phyloP scores from a whole-genome alignment of 2,113 vertebrate genomes.

The Brachirus orientalis region DNA sequence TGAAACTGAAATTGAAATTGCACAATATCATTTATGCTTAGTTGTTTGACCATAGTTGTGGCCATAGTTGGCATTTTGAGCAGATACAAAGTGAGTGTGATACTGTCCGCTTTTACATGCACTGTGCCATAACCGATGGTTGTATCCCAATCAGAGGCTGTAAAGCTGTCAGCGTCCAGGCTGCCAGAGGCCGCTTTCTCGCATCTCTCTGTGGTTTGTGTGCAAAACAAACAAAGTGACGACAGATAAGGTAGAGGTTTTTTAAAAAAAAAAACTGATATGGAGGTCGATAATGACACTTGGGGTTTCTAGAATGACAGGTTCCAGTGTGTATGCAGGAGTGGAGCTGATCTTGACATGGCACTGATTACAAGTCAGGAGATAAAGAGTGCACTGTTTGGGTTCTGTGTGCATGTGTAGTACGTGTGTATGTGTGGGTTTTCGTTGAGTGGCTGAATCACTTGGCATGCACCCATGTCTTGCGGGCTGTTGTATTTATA shows the following conservation, averaged over 20 bases:
- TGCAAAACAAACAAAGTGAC: constrained; percentile 72
- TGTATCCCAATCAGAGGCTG: constrained; percentile 56
- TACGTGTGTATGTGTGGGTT: constrained; percentile 23
- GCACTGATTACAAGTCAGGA: constrained; percentile 48
- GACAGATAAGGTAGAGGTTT: constrained; percentile 62
- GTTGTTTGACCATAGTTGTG: no score
- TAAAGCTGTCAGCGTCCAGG: constrained; percentile 63
- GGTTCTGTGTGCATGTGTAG: constrained; percentile 9
- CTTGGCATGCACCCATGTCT: constrained; percentile 14
- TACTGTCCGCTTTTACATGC: constrained; percentile 43
- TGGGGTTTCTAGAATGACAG: constrained; percentile 48
- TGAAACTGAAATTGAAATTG: no score
- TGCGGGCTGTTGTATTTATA: constrained; percentile 25
- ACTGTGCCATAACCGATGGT: constrained; percentile 54
- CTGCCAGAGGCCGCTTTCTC: constrained; percentile 59
- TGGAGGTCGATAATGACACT: constrained; percentile 62
- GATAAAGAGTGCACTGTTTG: constrained; percentile 51
- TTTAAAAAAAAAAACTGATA: constrained; percentile 9
- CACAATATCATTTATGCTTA: no score
- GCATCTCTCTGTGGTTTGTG: constrained; percentile 46
- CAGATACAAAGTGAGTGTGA: not conserved
- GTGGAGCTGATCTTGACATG: constrained; percentile 41
- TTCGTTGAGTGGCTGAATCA: constrained; percentile 14
- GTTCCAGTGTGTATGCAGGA: constrained; percentile 55
- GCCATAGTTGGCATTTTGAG: constrained; percentile 27